Evolutionary conservation across 2,888 invertebrate species (phyloP).

Genomic region (Hesperia comma): DNA sequence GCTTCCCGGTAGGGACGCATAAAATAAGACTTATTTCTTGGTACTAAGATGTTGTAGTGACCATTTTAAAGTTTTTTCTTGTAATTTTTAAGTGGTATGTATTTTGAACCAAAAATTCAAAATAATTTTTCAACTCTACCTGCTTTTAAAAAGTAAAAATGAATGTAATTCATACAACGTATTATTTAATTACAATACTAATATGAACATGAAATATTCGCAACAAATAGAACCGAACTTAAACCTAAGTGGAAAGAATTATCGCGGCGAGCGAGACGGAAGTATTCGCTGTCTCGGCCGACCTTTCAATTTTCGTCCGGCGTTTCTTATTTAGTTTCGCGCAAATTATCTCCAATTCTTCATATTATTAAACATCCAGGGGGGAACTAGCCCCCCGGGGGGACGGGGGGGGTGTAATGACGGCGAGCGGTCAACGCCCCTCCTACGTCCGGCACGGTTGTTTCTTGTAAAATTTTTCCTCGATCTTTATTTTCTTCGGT

Average conservation of each 20-base stretch:
- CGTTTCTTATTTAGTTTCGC: slow-evolving; percentile 85
- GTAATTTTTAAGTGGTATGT: too few relatives aligned
- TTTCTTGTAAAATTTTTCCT: slow-evolving; percentile 84
- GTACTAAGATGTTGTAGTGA: too few relatives aligned
- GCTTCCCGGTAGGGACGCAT: too few relatives aligned
- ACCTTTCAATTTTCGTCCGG: slow-evolving; percentile 82
- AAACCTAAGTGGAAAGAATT: slow-evolving; percentile 30
- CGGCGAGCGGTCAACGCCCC: slow-evolving; percentile 78
- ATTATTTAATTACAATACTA: too few relatives aligned
- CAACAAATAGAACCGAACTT: neutral
- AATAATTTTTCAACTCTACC: too few relatives aligned
- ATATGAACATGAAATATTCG: too few relatives aligned
- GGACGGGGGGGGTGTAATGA: slow-evolving; percentile 75
- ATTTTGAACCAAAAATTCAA: too few relatives aligned
- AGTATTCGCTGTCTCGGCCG: slow-evolving; percentile 49
- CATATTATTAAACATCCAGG: slow-evolving; percentile 84
- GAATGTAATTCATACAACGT: too few relatives aligned
- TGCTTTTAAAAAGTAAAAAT: too few relatives aligned
- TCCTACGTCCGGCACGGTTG: slow-evolving; percentile 74
- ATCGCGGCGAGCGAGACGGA: slow-evolving; percentile 40
- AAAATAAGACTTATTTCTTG: too few relatives aligned
- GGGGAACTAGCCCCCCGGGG: slow-evolving; percentile 71
- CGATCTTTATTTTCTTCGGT: slow-evolving; percentile 80
- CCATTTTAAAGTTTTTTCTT: too few relatives aligned
- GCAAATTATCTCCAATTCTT: slow-evolving; percentile 85